Evolutionary conservation across 2,113 vertebrate genomes (phyloP).

Genomic region (Etia nguti): DNA sequence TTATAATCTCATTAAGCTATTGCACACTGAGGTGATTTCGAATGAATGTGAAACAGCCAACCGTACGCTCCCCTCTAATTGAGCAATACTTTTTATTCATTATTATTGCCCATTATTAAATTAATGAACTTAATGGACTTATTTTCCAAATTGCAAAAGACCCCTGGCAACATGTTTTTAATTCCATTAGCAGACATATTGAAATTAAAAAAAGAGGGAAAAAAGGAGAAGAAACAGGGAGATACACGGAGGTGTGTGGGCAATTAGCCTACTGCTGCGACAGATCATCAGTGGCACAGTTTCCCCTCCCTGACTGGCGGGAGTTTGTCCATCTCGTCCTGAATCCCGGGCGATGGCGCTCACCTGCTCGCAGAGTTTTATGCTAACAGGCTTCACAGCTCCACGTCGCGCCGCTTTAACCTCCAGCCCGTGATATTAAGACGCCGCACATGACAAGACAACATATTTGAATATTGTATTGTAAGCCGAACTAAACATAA

Average conservation of each 20-base stretch:
- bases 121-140: conserved; percentile 76
- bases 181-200: conserved; percentile 60
- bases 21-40: conserved; percentile 66
- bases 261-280: conserved; percentile 65
- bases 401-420: neutral
- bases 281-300: conserved; percentile 50
- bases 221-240: neutral
- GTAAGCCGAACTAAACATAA: conserved; percentile 36
- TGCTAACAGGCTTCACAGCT: rapidly evolving
- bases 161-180: conserved; percentile 67
- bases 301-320: neutral
- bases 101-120: conserved; percentile 75
- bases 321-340: conserved; percentile 35
- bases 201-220: neutral
- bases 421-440: neutral
- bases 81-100: conserved; percentile 73
- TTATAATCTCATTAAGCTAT: conserved; percentile 73
- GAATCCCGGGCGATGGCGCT: neutral
- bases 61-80: conserved; percentile 64
- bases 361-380: conserved; percentile 16
- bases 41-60: conserved; percentile 62
- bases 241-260: conserved; percentile 37
- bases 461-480: conserved; percentile 25
- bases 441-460: neutral
- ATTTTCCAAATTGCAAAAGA: conserved; percentile 66